These are phyloP conservation scores for Mus minutoides DNA, from an alignment of 2,797 vertebrate species.

Conservation along the genomic window DNA sequence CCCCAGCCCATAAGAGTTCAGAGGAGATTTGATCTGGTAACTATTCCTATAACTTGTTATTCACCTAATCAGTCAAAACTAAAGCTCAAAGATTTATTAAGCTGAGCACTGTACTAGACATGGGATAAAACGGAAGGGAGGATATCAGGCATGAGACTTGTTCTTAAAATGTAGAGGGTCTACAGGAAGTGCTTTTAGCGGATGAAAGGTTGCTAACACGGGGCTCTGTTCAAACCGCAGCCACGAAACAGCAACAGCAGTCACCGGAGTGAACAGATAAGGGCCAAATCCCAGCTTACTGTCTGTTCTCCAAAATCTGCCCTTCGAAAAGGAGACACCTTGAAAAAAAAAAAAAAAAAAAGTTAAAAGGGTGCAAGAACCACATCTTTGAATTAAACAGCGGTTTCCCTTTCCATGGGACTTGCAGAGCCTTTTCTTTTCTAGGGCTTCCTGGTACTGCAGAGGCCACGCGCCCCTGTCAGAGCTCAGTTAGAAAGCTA, in stretches of 20 bases:
- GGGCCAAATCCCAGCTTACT: background rate
- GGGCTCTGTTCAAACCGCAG: constrained; percentile 1
- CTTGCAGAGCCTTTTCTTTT: background rate
- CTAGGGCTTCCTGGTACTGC: background rate
- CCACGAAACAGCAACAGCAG: background rate
- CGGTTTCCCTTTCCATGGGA: background rate
- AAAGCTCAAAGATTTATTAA: constrained; percentile 41
- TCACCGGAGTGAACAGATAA: background rate
- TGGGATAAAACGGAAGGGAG: background rate
- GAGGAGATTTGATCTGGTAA: background rate
- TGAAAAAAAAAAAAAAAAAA: background rate
- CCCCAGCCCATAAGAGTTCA: background rate
- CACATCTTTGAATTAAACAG: background rate
- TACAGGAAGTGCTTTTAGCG: background rate
- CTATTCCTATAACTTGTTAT: constrained; percentile 35
- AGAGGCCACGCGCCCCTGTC: background rate
- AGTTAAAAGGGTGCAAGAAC: background rate
- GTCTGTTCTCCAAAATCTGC: background rate
- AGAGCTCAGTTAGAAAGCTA: background rate
- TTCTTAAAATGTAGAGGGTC: background rate
- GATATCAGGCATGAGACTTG: background rate
- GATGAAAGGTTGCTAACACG: background rate
- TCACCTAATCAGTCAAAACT: constrained; percentile 10
- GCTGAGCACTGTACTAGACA: background rate
- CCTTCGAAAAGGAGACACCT: background rate